Conservation (phyloP, 1,140 invertebrate genomes). For the Notospermus geniculatus region DNA sequence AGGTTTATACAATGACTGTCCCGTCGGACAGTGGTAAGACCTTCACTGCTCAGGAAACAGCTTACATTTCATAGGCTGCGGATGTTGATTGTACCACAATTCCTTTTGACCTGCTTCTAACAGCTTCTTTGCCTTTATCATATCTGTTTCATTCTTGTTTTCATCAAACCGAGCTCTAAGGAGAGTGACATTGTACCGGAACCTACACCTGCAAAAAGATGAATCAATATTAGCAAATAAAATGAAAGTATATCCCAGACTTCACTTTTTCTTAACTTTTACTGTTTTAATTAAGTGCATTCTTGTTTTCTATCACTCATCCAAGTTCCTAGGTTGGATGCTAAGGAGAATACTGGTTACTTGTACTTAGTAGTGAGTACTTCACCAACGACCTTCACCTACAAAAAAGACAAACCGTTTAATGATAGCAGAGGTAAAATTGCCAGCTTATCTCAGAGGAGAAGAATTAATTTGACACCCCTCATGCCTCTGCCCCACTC, state of each 20-base stretch:
- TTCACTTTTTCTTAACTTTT: not conserved
- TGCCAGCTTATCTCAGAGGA: too few species aligned
- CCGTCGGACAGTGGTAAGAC: not conserved
- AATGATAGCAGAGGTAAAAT: too few species aligned
- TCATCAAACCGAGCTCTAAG: conserved; percentile 83
- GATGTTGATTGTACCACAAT: conserved; percentile 67
- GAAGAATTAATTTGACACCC: too few species aligned
- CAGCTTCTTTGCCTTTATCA: conserved; percentile 71
- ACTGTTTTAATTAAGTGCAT: too few species aligned
- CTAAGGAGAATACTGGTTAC: too few species aligned
- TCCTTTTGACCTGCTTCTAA: conserved; percentile 76
- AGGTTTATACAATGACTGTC: conserved; percentile 11
- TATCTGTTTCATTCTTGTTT: conserved; percentile 73
- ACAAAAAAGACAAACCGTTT: too few species aligned
- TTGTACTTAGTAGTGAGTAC: too few species aligned
- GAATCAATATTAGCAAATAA: conserved; percentile 10
- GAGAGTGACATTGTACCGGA: conserved; percentile 74
- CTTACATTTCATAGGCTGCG: conserved; percentile 58
- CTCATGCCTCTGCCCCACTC: too few species aligned
- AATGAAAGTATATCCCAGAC: not conserved
- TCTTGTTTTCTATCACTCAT: too few species aligned
- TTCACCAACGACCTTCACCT: too few species aligned
- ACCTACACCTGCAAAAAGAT: conserved; percentile 65
- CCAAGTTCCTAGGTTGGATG: too few species aligned
- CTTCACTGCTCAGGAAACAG: conserved; percentile 16